Evolutionary conservation across 1,140 invertebrate species (phyloP).

Genomic region (Heliconius hermathena): DNA sequence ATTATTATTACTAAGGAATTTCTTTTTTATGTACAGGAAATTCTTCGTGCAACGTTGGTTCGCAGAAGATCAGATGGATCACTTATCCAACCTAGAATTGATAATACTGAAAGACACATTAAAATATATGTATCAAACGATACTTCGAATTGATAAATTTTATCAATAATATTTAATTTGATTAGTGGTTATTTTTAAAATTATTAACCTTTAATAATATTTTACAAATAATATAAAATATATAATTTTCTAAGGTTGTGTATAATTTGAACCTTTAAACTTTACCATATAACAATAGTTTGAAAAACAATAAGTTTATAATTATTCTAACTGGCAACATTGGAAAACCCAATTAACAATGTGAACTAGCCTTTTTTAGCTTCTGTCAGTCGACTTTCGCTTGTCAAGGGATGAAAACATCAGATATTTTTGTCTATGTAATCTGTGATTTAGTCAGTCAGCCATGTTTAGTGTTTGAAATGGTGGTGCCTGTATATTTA

Average conservation of each 20-base stretch:
- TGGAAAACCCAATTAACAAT: not conserved
- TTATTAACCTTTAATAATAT: not conserved
- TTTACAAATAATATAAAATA: no score
- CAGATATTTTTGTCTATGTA: conserved; percentile 40
- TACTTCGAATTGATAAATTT: conserved; percentile 25
- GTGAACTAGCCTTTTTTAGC: conserved; percentile 26
- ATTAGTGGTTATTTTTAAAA: not conserved
- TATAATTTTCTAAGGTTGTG: no score
- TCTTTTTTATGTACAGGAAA: conserved; percentile 52
- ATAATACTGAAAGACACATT: conserved; percentile 57
- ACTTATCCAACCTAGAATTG: conserved; percentile 50
- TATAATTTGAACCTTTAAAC: no score
- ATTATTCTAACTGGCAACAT: conserved; percentile 17
- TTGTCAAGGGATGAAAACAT: conserved; percentile 25
- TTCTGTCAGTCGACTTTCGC: conserved; percentile 25
- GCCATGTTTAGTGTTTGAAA: conserved; percentile 80
- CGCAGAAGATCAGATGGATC: conserved; percentile 73
- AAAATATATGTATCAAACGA: conserved; percentile 71
- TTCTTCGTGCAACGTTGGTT: conserved; percentile 60
- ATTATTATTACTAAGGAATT: not conserved
- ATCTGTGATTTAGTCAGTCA: conserved; percentile 62
- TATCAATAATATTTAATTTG: not conserved
- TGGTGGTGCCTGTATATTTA: conserved; percentile 60
- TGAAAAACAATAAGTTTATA: not conserved
- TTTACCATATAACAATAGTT: no score